Conservation (phyloP, 1,140 invertebrate genomes). For the Trachymyrmex septentrionalis region DNA sequence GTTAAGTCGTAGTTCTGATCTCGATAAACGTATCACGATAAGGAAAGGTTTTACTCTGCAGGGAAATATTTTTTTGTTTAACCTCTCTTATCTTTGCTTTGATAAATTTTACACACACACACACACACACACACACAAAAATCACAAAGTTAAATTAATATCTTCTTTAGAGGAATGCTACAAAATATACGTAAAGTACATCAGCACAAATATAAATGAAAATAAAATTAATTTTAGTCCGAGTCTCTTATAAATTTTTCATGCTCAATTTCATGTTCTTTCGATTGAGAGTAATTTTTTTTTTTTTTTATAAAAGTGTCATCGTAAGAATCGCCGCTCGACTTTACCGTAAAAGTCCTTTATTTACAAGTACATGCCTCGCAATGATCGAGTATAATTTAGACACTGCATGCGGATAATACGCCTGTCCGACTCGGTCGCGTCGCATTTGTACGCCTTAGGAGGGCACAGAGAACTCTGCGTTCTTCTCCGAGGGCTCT, state of each 20-base stretch:
- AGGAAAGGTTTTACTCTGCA: background rate
- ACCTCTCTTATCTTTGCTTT: background rate
- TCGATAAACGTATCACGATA: background rate
- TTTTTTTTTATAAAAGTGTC: background rate
- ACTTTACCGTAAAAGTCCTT: background rate
- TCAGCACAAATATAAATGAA: no score
- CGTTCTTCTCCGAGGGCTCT: slow-evolving; percentile 29
- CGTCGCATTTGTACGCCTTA: slow-evolving; percentile 22
- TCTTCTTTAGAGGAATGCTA: background rate
- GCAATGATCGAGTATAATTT: slow-evolving; percentile 25
- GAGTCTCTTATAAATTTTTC: background rate
- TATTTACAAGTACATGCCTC: background rate
- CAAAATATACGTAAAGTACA: background rate
- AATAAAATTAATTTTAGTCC: no score
- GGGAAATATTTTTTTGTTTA: background rate
- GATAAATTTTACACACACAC: background rate
- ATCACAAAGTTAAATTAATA: background rate
- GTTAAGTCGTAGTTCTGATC: background rate
- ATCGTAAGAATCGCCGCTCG: background rate
- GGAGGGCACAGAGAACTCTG: slow-evolving; percentile 10
- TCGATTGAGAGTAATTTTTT: background rate
- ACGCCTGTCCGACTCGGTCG: slow-evolving; percentile 23
- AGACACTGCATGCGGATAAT: slow-evolving; percentile 8
- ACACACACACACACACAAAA: no score
- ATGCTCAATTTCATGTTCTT: background rate